Percentiles rank a stretch among this genome's conserved stretches.
Conservation (phyloP, 2,888 invertebrate species). For the Melanostoma mellinum region DNA sequence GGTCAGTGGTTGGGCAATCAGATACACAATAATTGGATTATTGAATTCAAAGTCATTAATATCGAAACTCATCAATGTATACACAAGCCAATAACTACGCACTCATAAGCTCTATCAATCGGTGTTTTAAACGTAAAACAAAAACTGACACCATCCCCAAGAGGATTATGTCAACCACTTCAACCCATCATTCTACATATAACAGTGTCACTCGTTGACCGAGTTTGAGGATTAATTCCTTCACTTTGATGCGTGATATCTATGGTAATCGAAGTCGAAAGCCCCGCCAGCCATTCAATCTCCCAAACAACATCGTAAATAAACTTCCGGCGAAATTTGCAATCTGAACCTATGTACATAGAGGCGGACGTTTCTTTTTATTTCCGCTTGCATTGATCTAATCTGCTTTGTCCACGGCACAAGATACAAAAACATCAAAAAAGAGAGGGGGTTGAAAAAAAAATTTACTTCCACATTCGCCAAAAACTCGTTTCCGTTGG, state of each 20-base stretch:
- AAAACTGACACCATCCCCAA: constrained; percentile 6
- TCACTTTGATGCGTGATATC: constrained; percentile 35
- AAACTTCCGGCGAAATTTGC: constrained; percentile 50
- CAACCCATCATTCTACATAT: constrained; percentile 36
- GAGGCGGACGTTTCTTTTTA: not conserved
- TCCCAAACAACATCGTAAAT: constrained; percentile 42
- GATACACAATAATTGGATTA: no score
- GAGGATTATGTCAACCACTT: constrained; percentile 53
- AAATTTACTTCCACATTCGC: no score
- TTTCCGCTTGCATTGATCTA: no score
- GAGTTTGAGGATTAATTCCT: constrained; percentile 41
- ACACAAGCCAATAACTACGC: not conserved
- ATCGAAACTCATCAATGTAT: constrained; percentile 19
- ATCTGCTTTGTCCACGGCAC: no score
- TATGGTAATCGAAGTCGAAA: constrained; percentile 37
- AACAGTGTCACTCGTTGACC: constrained; percentile 39
- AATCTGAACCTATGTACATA: constrained; percentile 16
- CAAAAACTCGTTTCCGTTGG: no score
- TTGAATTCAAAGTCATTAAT: not conserved
- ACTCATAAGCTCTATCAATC: constrained; percentile 16
- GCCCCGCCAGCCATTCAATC: constrained; percentile 22
- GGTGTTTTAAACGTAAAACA: constrained; percentile 21
- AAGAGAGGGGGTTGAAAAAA: no score
- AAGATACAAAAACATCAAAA: no score
- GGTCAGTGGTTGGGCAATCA: no score